These are phyloP conservation scores for Eupeodes latifasciatus DNA, from an alignment of 2,888 invertebrate genomes.

Conservation along the genomic window DNA sequence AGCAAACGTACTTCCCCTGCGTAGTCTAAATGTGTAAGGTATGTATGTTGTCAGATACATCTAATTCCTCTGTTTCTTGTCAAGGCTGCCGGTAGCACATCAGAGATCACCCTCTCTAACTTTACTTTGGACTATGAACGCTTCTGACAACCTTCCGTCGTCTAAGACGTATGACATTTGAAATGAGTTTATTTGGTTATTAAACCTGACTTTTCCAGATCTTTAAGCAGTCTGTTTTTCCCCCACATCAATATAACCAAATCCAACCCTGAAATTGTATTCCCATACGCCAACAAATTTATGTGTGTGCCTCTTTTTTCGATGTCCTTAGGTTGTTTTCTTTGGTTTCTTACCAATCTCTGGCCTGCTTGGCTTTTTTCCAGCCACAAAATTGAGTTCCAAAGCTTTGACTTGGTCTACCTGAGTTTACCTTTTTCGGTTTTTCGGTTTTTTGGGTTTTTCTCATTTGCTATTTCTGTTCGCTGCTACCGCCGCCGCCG, in stretches of 20 bases:
- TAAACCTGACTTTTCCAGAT: too few species aligned
- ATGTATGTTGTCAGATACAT: too few species aligned
- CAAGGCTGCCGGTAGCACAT: too few species aligned
- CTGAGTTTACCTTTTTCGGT: slow-evolving; percentile 65
- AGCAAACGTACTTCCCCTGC: too few species aligned
- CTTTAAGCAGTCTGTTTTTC: too few species aligned
- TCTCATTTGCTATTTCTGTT: background rate
- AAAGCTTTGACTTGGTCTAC: slow-evolving; percentile 71
- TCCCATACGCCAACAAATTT: background rate
- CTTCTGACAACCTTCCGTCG: too few species aligned
- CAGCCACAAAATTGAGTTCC: slow-evolving; percentile 68
- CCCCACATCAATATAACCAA: background rate
- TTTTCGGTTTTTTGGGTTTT: slow-evolving; percentile 48
- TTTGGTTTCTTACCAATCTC: slow-evolving; percentile 66
- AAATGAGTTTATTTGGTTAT: too few species aligned
- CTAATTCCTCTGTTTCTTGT: too few species aligned
- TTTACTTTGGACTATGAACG: too few species aligned
- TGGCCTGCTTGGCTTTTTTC: slow-evolving; percentile 57
- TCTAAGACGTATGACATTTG: too few species aligned
- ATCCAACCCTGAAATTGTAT: background rate
- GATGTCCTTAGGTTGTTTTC: slow-evolving; percentile 44
- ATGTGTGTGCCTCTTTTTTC: background rate
- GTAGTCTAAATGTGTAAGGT: too few species aligned
- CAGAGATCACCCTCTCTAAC: too few species aligned
- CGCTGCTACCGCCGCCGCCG: background rate